These are phyloP conservation scores for Maccullochella peelii DNA, from an alignment of 2,113 vertebrate genomes.

Conservation along the genomic window DNA sequence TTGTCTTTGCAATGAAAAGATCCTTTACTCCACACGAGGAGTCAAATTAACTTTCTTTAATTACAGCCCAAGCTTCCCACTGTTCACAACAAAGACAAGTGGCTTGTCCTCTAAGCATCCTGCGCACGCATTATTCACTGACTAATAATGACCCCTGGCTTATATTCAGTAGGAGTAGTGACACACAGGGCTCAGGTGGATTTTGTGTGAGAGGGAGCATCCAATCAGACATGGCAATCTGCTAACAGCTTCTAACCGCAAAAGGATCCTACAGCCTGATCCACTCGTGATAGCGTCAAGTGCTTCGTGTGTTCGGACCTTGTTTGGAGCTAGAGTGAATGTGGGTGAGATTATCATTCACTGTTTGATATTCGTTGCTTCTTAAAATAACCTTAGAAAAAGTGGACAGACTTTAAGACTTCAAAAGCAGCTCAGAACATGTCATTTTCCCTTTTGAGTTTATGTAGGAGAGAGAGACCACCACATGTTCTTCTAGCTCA, in stretches of 20 bases:
- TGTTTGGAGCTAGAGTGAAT: slow-evolving; percentile 1
- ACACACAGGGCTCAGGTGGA: slow-evolving; percentile 51
- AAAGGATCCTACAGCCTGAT: slow-evolving; percentile 23
- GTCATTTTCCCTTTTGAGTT: not conserved
- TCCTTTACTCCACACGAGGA: slow-evolving; percentile 50
- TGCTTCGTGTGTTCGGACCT: slow-evolving; percentile 1
- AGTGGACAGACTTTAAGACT: not conserved
- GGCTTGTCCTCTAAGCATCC: slow-evolving; percentile 35
- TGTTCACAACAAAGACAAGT: slow-evolving; percentile 53
- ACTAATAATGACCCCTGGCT: slow-evolving; percentile 54
- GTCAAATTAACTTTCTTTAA: slow-evolving; percentile 73
- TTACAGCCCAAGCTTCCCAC: slow-evolving; percentile 50
- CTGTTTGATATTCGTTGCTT: not conserved
- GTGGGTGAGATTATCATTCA: not conserved
- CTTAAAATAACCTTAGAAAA: not conserved
- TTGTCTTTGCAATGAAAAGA: slow-evolving; percentile 69
- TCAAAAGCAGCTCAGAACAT: not conserved
- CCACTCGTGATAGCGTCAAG: slow-evolving; percentile 46
- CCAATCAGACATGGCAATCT: slow-evolving; percentile 47
- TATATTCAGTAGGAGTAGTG: slow-evolving; percentile 23
- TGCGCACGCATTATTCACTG: slow-evolving; percentile 25
- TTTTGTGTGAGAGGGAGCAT: slow-evolving; percentile 26
- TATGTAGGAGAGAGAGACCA: not conserved
- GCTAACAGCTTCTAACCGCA: slow-evolving; percentile 25
- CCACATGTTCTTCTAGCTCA: slow-evolving; percentile 11